A percentile compares a stretch with the other conserved stretches of the same genome.
Evolutionary conservation across 1,140 invertebrate species (phyloP).

Genomic region (Scaptomyza montana): DNA sequence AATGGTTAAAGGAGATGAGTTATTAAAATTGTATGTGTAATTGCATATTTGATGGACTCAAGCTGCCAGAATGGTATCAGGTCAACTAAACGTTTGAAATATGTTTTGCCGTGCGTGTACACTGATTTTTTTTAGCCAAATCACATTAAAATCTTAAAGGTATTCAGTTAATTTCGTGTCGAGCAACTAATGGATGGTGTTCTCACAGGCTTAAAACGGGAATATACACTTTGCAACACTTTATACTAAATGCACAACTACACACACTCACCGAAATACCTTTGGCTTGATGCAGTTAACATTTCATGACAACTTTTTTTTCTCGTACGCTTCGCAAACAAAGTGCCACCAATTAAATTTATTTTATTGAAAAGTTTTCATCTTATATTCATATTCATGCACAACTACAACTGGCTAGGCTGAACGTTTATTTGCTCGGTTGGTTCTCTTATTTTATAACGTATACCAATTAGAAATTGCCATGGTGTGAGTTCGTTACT

Average conservation of each 20-base stretch:
- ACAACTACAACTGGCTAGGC: conserved; percentile 32
- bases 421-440: conserved; percentile 43
- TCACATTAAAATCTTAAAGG: too few relatives aligned
- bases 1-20: conserved; percentile 17
- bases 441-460: conserved; percentile 76
- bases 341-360: conserved; percentile 83
- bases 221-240: conserved; percentile 9
- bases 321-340: conserved; percentile 69
- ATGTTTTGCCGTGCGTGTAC: too few relatives aligned
- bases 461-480: conserved; percentile 79
- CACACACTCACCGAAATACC: conserved; percentile 5
- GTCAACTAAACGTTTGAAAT: too few relatives aligned
- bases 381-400: conserved; percentile 77
- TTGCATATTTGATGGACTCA: background rate
- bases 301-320: conserved; percentile 74
- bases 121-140: too few relatives aligned
- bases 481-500: conserved; percentile 78
- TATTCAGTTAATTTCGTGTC: too few relatives aligned
- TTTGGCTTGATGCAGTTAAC: conserved; percentile 66
- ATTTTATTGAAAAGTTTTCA: conserved; percentile 83
- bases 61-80: too few relatives aligned
- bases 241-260: too few relatives aligned
- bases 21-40: background rate
- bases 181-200: too few relatives aligned
- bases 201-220: background rate